These are phyloP conservation scores for Gambelia wislizenii DNA, from an alignment of 2,797 vertebrate genomes.

Conservation along the genomic window DNA sequence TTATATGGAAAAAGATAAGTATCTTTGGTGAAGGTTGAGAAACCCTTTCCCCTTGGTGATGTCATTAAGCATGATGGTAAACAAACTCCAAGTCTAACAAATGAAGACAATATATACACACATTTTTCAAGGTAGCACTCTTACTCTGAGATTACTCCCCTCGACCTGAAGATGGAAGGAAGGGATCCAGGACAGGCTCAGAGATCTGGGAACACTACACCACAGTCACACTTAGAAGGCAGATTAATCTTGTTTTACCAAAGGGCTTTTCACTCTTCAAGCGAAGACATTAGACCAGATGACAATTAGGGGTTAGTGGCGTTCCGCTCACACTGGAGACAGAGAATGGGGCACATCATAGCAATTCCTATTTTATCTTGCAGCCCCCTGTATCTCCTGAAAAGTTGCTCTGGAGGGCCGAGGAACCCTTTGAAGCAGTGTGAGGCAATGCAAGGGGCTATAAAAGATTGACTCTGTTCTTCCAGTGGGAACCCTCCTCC, in stretches of 20 bases:
- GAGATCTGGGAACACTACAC: neutral
- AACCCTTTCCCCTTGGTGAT: neutral
- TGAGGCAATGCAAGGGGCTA: neutral
- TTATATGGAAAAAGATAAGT: neutral
- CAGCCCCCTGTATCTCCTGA: neutral
- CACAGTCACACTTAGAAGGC: neutral
- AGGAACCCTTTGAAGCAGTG: neutral
- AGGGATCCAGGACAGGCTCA: neutral
- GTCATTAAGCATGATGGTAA: too few species aligned
- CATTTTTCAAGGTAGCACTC: too few species aligned
- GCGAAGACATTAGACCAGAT: neutral
- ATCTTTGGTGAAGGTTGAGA: neutral
- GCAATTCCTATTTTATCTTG: neutral
- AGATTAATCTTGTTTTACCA: neutral
- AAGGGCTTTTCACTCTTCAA: neutral
- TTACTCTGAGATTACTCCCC: too few species aligned
- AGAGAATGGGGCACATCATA: neutral
- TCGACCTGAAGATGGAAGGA: too few species aligned
- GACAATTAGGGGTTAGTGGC: too few species aligned
- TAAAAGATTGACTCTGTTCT: neutral
- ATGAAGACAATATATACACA: too few species aligned
- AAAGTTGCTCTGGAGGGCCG: neutral
- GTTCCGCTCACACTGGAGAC: neutral
- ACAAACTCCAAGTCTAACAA: too few species aligned
- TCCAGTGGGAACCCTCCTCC: too few species aligned